phyloP scores from a whole-genome alignment of 1,140 invertebrate species.

The Leptoteleia sp. region DNA sequence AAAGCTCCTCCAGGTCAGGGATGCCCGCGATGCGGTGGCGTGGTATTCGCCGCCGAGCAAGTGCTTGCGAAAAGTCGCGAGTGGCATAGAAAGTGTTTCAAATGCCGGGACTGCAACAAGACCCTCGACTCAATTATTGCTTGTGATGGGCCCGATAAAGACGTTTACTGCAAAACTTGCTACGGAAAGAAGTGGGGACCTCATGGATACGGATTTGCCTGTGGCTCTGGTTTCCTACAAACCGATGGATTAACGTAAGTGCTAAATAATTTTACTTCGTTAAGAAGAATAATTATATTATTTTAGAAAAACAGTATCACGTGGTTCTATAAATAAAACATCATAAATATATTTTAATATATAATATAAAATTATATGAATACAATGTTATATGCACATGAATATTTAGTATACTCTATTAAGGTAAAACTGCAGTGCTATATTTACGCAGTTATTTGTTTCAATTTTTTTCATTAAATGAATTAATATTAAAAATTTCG shows the following conservation, averaged over 20 bases:
- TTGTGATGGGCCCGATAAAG: constrained; percentile 93
- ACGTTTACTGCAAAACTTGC: constrained; percentile 94
- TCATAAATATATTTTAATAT: no score
- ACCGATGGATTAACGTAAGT: constrained; percentile 92
- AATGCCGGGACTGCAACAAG: constrained; percentile 95
- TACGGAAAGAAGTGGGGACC: constrained; percentile 96
- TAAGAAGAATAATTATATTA: no score
- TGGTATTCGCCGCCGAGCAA: constrained; percentile 94
- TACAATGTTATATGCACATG: no score
- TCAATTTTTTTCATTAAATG: no score
- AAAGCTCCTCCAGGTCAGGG: constrained; percentile 91
- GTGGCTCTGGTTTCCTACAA: constrained; percentile 95
- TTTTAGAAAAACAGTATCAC: no score
- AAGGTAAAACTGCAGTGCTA: no score
- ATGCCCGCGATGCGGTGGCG: constrained; percentile 93
- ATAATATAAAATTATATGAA: no score
- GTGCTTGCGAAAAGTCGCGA: constrained; percentile 93
- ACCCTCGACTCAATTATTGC: constrained; percentile 96
- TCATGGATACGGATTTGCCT: constrained; percentile 96
- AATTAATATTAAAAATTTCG: no score
- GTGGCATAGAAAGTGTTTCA: constrained; percentile 99
- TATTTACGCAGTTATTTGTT: no score
- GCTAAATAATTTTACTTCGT: no score
- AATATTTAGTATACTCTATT: no score
- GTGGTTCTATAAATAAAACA: no score